phyloP scores from a whole-genome alignment of 2,113 vertebrate species.

The Mirza zaza region DNA sequence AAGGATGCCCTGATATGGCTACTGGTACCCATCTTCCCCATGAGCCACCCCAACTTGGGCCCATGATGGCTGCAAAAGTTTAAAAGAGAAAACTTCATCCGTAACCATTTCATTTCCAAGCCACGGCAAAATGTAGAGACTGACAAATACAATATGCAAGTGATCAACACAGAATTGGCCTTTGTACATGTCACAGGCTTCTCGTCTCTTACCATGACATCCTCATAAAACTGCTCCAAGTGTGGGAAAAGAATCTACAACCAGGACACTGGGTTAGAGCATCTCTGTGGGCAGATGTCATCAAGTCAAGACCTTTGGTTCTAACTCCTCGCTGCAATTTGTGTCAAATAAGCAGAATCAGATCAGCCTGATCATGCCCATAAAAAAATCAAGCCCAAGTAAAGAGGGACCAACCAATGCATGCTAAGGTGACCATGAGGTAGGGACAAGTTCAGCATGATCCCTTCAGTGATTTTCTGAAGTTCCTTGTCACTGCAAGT shows the following conservation, averaged over 20 bases:
- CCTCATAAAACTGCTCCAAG: neutral
- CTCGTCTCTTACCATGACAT: neutral
- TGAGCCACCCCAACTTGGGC: neutral
- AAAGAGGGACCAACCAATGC: no score
- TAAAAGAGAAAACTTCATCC: neutral
- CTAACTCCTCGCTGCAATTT: neutral
- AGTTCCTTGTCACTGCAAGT: neutral
- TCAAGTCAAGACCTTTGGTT: neutral
- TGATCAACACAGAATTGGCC: neutral
- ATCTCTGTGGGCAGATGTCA: neutral
- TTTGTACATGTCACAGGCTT: neutral
- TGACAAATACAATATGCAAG: neutral
- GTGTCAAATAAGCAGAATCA: neutral
- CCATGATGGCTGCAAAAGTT: neutral
- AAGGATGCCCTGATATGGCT: neutral
- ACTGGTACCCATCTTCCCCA: rapidly evolving
- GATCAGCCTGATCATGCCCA: neutral
- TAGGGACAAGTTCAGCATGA: neutral
- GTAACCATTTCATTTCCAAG: neutral
- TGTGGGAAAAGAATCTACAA: neutral
- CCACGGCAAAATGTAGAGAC: neutral
- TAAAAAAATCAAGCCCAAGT: neutral
- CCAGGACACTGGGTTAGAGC: neutral
- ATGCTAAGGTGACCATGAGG: rapidly evolving
- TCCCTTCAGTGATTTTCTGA: neutral